Conservation (phyloP, 2,797 vertebrate species). For the Lagocephalus sceleratus region DNA sequence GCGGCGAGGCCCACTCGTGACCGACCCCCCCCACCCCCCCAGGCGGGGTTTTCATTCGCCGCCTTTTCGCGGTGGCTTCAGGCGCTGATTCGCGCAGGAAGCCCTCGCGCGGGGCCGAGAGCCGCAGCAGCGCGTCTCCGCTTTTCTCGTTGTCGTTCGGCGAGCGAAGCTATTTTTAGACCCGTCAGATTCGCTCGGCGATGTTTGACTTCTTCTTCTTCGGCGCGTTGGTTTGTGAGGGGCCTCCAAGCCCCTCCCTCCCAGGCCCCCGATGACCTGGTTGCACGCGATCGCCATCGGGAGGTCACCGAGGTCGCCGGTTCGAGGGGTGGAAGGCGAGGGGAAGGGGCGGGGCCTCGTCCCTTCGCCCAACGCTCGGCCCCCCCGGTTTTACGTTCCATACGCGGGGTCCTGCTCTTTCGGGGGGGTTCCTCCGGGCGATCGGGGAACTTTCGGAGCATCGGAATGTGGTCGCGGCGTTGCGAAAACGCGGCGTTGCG, state of each 20-base stretch:
- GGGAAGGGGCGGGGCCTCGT: conserved; percentile 19
- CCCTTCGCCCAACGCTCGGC: conserved; percentile 16
- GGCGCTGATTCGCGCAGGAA: neutral
- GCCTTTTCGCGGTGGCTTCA: neutral
- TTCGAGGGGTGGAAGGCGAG: conserved; percentile 29
- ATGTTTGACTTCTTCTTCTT: neutral
- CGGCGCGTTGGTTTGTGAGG: no score
- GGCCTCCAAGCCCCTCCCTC: no score
- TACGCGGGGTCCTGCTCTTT: conserved; percentile 21
- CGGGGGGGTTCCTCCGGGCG: conserved; percentile 9
- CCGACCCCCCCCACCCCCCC: conserved; percentile 5
- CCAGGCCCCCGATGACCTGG: no score
- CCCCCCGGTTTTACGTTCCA: no score
- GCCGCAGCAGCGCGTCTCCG: neutral
- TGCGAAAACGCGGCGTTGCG: no score
- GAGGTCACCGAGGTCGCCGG: no score
- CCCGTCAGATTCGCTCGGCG: neutral
- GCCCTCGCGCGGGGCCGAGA: neutral
- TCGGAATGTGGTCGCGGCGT: no score
- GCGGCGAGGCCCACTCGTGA: conserved; percentile 15
- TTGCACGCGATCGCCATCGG: no score
- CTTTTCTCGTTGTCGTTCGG: conserved; percentile 8
- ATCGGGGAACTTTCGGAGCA: neutral
- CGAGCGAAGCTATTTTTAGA: conserved; percentile 23
- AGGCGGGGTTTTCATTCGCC: no score